Percentiles rank a stretch among this genome's conserved stretches.
Evolutionary conservation across 2,888 invertebrate genomes (phyloP).

Genomic region (Eretmocerus hayati): DNA sequence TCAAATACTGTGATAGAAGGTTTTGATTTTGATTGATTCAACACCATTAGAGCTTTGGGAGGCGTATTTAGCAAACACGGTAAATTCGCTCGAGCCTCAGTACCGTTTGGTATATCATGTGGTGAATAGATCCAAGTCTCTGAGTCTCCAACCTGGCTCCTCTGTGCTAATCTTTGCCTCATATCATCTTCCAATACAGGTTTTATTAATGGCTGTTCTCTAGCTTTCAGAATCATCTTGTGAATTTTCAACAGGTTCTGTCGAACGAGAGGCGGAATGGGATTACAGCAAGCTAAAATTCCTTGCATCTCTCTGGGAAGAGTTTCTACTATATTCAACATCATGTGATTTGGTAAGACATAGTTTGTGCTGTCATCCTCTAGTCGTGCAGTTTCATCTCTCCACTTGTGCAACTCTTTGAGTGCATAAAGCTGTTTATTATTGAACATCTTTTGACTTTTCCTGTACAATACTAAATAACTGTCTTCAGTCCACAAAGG

Average conservation of each 20-base stretch:
- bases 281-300: slow-evolving; percentile 86
- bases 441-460: slow-evolving; percentile 75
- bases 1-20: slow-evolving; percentile 37
- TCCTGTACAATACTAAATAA: slow-evolving; percentile 68
- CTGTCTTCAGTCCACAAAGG: slow-evolving; percentile 62
- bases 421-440: slow-evolving; percentile 78
- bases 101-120: slow-evolving; percentile 37
- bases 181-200: slow-evolving; percentile 36
- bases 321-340: slow-evolving; percentile 80
- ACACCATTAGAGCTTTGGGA: neutral
- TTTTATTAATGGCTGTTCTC: slow-evolving; percentile 61
- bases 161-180: slow-evolving; percentile 35
- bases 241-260: slow-evolving; percentile 56
- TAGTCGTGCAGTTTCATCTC: slow-evolving; percentile 73
- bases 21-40: neutral
- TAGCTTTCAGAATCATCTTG: slow-evolving; percentile 62
- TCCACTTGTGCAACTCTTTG: slow-evolving; percentile 76
- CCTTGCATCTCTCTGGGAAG: slow-evolving; percentile 90
- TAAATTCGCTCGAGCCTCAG: slow-evolving; percentile 37
- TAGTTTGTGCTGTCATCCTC: slow-evolving; percentile 91
- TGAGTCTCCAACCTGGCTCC: slow-evolving; percentile 28
- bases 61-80: slow-evolving; percentile 35
- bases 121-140: slow-evolving; percentile 35
- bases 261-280: slow-evolving; percentile 74
- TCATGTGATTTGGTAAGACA: slow-evolving; percentile 93